Evolutionary conservation across 2,797 vertebrate species (phyloP).

Genomic region (Hoplostethus atlanticus): DNA sequence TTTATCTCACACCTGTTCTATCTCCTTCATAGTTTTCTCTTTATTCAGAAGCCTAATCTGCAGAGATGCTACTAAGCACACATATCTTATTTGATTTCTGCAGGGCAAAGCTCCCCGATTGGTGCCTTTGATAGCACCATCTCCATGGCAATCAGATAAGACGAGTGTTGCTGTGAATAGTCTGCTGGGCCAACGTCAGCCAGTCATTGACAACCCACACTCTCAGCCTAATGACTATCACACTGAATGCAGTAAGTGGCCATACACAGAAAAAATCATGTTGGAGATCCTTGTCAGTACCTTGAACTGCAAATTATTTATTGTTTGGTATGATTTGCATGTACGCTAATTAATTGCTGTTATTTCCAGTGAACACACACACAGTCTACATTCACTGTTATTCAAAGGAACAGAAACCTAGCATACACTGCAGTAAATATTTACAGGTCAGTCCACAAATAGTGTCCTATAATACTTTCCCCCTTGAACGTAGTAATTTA

Average conservation of each 20-base stretch:
- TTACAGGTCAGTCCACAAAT: constrained; percentile 46
- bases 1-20: constrained; percentile 74
- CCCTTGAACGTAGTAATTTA: constrained; percentile 59
- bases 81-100: constrained; percentile 81
- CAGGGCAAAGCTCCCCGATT: constrained; percentile 65
- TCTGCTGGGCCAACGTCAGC: constrained; percentile 43
- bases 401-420: constrained; percentile 4
- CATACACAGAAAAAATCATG: constrained; percentile 19
- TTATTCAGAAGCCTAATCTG: constrained; percentile 75
- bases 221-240: constrained; percentile 41
- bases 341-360: constrained; percentile 8
- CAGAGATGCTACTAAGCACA: constrained; percentile 66
- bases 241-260: constrained; percentile 17
- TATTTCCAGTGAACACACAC: constrained; percentile 22
- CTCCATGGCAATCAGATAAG: constrained; percentile 73
- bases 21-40: constrained; percentile 62
- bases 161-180: constrained; percentile 47
- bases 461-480: constrained; percentile 44
- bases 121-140: constrained; percentile 72
- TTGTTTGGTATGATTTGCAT: constrained; percentile 32
- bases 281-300: constrained; percentile 26
- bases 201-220: constrained; percentile 45
- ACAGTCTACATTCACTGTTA: constrained; percentile 22
- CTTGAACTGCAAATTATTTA: constrained; percentile 21
- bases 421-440: constrained; percentile 34